phyloP scores from a whole-genome alignment of 1,140 invertebrate species.

The Trichomalopsis sarcophagae region DNA sequence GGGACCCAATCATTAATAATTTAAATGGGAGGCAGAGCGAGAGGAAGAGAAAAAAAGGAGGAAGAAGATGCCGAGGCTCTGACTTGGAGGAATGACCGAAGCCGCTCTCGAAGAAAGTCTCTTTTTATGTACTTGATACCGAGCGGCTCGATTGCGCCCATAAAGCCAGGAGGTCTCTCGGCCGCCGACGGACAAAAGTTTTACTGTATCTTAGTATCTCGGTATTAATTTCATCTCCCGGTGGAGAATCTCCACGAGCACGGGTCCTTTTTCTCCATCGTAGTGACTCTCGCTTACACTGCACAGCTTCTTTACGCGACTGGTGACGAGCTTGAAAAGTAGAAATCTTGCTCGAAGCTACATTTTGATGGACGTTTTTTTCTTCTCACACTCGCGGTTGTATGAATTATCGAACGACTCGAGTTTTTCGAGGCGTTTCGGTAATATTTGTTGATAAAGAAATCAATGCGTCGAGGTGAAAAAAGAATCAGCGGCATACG shows the following conservation, averaged over 20 bases:
- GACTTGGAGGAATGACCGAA: conserved; percentile 46
- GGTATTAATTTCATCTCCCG: conserved; percentile 48
- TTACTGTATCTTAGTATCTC: conserved; percentile 43
- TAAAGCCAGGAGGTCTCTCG: conserved; percentile 25
- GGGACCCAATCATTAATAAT: conserved; percentile 47
- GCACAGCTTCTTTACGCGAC: background rate
- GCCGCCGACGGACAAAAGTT: conserved; percentile 32
- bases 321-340: background rate
- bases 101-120: conserved; percentile 23
- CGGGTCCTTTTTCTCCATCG: too few relatives aligned
- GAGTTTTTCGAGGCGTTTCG: background rate
- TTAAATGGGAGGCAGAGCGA: conserved; percentile 28
- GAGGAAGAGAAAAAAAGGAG: background rate
- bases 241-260: too few relatives aligned
- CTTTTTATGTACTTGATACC: conserved; percentile 48
- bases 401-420: too few relatives aligned
- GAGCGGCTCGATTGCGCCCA: background rate
- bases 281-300: background rate
- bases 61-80: background rate
- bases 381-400: too few relatives aligned
- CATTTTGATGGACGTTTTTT: background rate
- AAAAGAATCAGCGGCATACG: background rate
- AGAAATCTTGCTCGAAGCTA: background rate
- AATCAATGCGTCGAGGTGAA: background rate
- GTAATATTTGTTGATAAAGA: background rate